These are phyloP conservation scores for Drosophila malerkotliana DNA, from an alignment of 1,140 invertebrate species.

Conservation along the genomic window DNA sequence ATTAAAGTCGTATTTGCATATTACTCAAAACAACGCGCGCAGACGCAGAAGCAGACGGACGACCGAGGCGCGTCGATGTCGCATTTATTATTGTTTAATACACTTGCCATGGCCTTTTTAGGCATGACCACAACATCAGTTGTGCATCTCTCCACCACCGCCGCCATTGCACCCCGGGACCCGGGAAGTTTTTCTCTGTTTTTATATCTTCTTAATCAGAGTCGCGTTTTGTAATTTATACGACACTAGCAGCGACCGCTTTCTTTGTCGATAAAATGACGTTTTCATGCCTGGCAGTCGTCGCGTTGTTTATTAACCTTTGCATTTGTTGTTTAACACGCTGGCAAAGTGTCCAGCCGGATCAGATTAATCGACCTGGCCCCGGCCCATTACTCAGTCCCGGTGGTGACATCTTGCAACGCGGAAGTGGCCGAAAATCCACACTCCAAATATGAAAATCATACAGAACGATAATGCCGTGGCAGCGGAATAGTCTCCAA, in stretches of 20 bases:
- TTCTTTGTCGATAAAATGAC: slow-evolving; percentile 78
- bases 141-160: slow-evolving; percentile 30
- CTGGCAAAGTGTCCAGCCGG: slow-evolving; percentile 56
- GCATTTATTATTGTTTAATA: slow-evolving; percentile 78
- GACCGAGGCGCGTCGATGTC: slow-evolving; percentile 66
- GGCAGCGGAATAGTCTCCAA: slow-evolving; percentile 23
- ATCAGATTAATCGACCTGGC: slow-evolving; percentile 71
- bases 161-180: slow-evolving; percentile 7
- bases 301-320: slow-evolving; percentile 79
- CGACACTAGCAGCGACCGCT: slow-evolving; percentile 58
- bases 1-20: slow-evolving; percentile 78
- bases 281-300: slow-evolving; percentile 65
- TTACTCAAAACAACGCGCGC: slow-evolving; percentile 69
- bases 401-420: slow-evolving; percentile 52
- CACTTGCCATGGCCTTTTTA: slow-evolving; percentile 74
- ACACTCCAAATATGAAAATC: slow-evolving; percentile 42
- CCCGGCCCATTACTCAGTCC: slow-evolving; percentile 54
- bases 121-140: slow-evolving; percentile 51
- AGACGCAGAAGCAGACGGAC: slow-evolving; percentile 14
- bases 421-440: slow-evolving; percentile 62
- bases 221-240: slow-evolving; percentile 71
- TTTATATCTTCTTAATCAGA: slow-evolving; percentile 43
- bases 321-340: slow-evolving; percentile 69
- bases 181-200: slow-evolving; percentile 38
- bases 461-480: slow-evolving; percentile 30